Evolutionary conservation across 2,797 vertebrate species (phyloP), one percentile per base, ranked within the genome.

Genomic region (Myripristis murdjan): DNA sequence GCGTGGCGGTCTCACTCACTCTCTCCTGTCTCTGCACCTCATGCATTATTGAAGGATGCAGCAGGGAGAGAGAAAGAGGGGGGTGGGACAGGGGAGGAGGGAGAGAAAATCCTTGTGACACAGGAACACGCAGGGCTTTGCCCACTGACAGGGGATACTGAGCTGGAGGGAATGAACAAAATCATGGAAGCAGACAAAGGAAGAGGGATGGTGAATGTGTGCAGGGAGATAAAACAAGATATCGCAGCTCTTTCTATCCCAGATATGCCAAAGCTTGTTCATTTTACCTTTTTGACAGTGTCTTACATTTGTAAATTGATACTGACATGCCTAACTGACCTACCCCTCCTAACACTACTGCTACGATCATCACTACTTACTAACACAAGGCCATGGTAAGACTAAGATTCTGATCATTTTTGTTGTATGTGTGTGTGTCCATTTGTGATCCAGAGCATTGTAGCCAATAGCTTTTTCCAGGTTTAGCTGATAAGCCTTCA

Each of bases 231-330:
- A 49, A 48, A 77, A 62, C 73, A 69, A 73, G 73, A 86, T 66
- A 77, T 83, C 71, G 78, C 71, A 58, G 81, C 81, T 70, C 73
- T 88, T 85, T 93, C 78, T 65, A 75, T 63, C 75, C 79, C 70
- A 58, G 70, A 90, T 62, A 78, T 79, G 37, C 82, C 89, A 90
- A 91, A 87, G 85, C 84, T 81, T 74, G 79, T 82, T 90, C 83
- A 80, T 84, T 74, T 79, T 66, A 76, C 55, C 67, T 89, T 92
- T 92, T 89, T 77, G 70, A 65, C 72, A 87, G 78, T 81, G 57
- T 84, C 86, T 74, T 71, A 75, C 87, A 90, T 93, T 92, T 93
- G 89, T 94, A 92, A 88, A 91, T 88, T 79, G 58, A 89, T 87
- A 84, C 73, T 59, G 60, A 81, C 83, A 81, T 81, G 46, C 47